phyloP scores from a whole-genome alignment of 2,888 invertebrate species.

The Penaeus monodon region DNA sequence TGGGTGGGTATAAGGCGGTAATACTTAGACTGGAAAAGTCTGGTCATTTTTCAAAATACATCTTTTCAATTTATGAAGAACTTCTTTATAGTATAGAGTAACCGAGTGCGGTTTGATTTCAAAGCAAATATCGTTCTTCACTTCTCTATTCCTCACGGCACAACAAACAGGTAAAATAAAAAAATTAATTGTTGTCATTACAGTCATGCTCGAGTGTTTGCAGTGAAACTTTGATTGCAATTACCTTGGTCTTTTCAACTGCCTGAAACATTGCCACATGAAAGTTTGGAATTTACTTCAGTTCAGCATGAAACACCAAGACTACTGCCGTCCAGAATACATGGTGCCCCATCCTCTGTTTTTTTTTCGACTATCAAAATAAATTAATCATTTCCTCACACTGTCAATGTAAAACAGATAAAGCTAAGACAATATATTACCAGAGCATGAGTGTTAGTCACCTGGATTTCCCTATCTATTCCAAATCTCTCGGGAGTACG shows the following conservation, averaged over 20 bases:
- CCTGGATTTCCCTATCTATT: background rate
- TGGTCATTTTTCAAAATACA: too few species aligned
- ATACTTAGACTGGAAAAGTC: too few species aligned
- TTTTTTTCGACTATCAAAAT: conserved; percentile 7
- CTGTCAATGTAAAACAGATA: background rate
- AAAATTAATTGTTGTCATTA: conserved; percentile 31
- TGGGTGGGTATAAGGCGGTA: too few species aligned
- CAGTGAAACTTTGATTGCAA: conserved; percentile 57
- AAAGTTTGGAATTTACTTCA: conserved; percentile 39
- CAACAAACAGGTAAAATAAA: background rate
- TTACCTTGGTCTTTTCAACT: conserved; percentile 59
- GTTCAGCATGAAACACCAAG: conserved; percentile 6
- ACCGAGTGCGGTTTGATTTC: too few species aligned
- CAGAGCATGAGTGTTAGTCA: background rate
- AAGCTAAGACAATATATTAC: conserved; percentile 11
- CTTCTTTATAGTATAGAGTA: too few species aligned
- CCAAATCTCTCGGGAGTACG: background rate
- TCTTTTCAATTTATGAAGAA: too few species aligned
- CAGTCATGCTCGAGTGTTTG: conserved; percentile 58
- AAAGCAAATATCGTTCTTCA: too few species aligned
- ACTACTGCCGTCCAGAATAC: conserved; percentile 39
- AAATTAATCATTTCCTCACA: background rate
- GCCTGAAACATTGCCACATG: conserved; percentile 52
- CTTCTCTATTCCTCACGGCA: background rate
- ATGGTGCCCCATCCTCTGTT: conserved; percentile 11